phyloP scores from a whole-genome alignment of 2,888 invertebrate species.

The Adelphocoris suturalis region DNA sequence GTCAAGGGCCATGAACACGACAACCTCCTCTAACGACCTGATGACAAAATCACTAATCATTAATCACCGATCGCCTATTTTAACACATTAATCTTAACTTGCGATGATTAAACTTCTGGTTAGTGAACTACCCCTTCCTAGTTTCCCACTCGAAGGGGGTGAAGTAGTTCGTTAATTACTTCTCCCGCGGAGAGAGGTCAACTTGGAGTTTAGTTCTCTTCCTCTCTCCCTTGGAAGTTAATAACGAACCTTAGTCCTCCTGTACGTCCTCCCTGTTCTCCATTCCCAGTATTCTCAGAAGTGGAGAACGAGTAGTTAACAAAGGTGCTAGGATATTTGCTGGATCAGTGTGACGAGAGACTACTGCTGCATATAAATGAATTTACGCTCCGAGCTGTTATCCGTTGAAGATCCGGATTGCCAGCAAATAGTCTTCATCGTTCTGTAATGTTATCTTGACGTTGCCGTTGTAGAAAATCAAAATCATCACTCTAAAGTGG shows the following conservation, averaged over 20 bases:
- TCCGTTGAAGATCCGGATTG: too few relatives aligned
- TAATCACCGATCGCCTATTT: constrained; percentile 66
- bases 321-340: background rate
- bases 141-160: constrained; percentile 11
- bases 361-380: too few relatives aligned
- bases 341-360: background rate
- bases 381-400: too few relatives aligned
- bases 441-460: too few relatives aligned
- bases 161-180: constrained; percentile 62
- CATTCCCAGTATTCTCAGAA: background rate
- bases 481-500: too few relatives aligned
- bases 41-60: constrained; percentile 64
- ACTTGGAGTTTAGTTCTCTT: constrained; percentile 51
- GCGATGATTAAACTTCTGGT: constrained; percentile 69
- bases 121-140: constrained; percentile 38
- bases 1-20: constrained; percentile 17
- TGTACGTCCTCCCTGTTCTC: constrained; percentile 3
- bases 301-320: background rate
- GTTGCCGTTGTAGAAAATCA: too few relatives aligned
- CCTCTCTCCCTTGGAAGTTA: constrained; percentile 24
- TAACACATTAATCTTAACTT: constrained; percentile 59
- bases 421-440: too few relatives aligned
- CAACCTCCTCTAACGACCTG: constrained; percentile 46
- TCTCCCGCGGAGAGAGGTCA: constrained; percentile 49
- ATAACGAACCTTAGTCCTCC: constrained; percentile 42